Evolutionary conservation across 1,140 invertebrate genomes (phyloP).

Genomic region (Oppia nitens): DNA sequence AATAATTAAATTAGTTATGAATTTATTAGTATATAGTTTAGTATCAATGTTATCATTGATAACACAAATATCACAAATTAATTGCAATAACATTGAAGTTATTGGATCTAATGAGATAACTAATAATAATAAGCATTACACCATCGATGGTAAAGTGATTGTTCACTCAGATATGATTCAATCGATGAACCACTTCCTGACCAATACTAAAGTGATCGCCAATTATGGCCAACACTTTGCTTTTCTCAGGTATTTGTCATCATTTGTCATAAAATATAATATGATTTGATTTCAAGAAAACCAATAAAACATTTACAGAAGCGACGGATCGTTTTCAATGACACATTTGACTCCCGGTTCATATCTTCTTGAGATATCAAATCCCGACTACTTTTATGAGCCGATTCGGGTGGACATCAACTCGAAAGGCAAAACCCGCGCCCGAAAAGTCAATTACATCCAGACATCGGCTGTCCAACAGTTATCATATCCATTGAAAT

Average conservation of each 20-base stretch:
- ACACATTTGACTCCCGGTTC: conserved; percentile 81
- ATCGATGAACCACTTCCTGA: conserved; percentile 46
- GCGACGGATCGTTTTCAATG: conserved; percentile 82
- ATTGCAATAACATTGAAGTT: neutral
- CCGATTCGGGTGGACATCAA: conserved; percentile 86
- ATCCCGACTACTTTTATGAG: conserved; percentile 80
- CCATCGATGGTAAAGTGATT: conserved; percentile 64
- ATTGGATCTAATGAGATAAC: neutral
- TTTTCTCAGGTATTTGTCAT: conserved; percentile 45
- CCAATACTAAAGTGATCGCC: conserved; percentile 56
- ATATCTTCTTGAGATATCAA: conserved; percentile 79
- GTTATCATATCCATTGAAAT: conserved; percentile 73
- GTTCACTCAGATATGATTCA: conserved; percentile 39
- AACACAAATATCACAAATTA: neutral
- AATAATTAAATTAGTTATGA: neutral
- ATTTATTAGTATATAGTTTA: neutral
- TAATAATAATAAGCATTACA: conserved; percentile 24
- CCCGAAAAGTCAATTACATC: conserved; percentile 82
- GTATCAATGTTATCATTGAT: neutral
- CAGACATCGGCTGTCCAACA: conserved; percentile 63
- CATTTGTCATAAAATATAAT: conserved; percentile 6
- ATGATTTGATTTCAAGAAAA: too few relatives aligned
- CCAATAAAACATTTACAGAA: conserved; percentile 33
- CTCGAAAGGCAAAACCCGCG: conserved; percentile 85
- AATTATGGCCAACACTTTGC: conserved; percentile 73